These are phyloP conservation scores for Semaprochilodus insignis DNA, from an alignment of 2,797 vertebrate species.

Conservation along the genomic window DNA sequence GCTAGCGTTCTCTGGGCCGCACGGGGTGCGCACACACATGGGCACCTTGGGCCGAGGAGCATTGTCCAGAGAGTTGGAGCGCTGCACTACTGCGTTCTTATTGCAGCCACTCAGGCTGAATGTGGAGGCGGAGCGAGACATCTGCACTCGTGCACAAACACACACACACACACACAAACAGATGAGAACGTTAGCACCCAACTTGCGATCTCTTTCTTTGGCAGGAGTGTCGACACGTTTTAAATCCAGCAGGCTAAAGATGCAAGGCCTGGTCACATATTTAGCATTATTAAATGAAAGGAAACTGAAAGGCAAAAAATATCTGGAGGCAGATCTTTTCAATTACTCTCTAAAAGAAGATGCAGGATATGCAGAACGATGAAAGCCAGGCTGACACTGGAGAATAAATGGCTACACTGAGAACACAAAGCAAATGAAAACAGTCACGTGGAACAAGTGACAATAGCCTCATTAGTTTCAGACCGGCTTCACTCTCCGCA, in stretches of 20 bases:
- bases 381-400: slow-evolving; percentile 1
- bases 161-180: slow-evolving; percentile 3
- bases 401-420: not conserved
- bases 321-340: not conserved
- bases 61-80: slow-evolving; percentile 84
- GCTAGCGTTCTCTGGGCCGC: slow-evolving; percentile 63
- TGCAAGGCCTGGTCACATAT: not conserved
- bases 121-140: slow-evolving; percentile 83
- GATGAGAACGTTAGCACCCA: slow-evolving; percentile 6
- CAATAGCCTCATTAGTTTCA: slow-evolving; percentile 22
- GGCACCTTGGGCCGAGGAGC: slow-evolving; percentile 76
- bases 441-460: slow-evolving; percentile 11
- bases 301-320: not conserved
- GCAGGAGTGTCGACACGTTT: not conserved
- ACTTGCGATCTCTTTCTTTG: not conserved
- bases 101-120: slow-evolving; percentile 81
- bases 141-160: slow-evolving; percentile 71
- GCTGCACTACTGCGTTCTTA: slow-evolving; percentile 79
- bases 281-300: slow-evolving; percentile 7
- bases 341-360: not conserved
- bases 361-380: not conserved
- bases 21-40: slow-evolving; percentile 71
- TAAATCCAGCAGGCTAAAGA: not conserved
- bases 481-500: not conserved
- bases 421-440: slow-evolving; percentile 22